Percentiles rank a stretch among this genome's conserved stretches.
Conservation (phyloP, 2,113 vertebrate genomes). For the Tonatia bakeri region DNA sequence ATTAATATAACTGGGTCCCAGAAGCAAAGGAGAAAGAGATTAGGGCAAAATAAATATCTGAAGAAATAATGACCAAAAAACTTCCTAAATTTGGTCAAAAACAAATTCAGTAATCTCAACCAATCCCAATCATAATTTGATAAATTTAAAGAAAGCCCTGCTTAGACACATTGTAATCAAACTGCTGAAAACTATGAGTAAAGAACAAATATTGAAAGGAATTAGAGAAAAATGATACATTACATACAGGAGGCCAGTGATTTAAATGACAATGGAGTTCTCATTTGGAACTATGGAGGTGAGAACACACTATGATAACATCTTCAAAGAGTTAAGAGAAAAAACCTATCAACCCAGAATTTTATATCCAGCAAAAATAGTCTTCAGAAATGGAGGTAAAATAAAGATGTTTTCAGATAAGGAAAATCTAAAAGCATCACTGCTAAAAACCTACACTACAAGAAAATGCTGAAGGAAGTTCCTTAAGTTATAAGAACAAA, state of each 20-base stretch:
- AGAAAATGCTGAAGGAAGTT: not conserved
- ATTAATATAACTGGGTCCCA: not conserved
- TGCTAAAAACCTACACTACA: not conserved
- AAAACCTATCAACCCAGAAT: not conserved
- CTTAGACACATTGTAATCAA: not conserved
- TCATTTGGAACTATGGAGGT: not conserved
- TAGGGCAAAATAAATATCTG: not conserved
- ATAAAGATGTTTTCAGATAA: constrained; percentile 19
- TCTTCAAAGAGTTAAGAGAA: not conserved
- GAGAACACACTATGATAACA: not conserved
- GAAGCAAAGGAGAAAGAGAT: not conserved
- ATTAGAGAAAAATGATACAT: not conserved
- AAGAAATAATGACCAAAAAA: not conserved
- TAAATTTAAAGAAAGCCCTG: not conserved
- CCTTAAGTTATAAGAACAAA: not conserved
- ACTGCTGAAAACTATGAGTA: not conserved
- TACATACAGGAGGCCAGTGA: not conserved
- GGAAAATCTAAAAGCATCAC: not conserved
- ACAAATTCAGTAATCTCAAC: not conserved
- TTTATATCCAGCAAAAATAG: constrained; percentile 18
- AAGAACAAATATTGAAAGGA: not conserved
- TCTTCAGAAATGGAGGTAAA: constrained; percentile 1
- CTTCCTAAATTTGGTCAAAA: not conserved
- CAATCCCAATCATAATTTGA: not conserved
- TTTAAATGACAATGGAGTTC: not conserved